phyloP scores from a whole-genome alignment of 2,113 vertebrate genomes.

The Archocentrus centrarchus region DNA sequence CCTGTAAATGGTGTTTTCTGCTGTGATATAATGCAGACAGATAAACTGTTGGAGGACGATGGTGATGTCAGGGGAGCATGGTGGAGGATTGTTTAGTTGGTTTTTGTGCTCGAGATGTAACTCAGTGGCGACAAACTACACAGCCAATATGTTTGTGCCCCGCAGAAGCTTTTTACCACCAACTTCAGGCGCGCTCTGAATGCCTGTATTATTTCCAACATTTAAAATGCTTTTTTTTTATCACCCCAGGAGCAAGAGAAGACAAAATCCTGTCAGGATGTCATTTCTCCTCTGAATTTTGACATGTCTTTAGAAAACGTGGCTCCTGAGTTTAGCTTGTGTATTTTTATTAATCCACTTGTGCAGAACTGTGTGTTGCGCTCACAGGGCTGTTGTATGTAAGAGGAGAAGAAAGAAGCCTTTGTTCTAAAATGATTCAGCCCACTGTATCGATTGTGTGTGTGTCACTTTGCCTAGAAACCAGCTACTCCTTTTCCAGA shows the following conservation, averaged over 20 bases:
- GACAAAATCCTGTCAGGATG: not conserved
- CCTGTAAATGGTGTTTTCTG: not conserved
- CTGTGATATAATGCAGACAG: not conserved
- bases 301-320: not conserved
- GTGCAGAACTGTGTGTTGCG: constrained; percentile 9
- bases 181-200: not conserved
- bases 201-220: not conserved
- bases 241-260: not conserved
- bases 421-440: constrained; percentile 43
- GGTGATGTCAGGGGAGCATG: not conserved
- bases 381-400: constrained; percentile 21
- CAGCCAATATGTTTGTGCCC: not conserved
- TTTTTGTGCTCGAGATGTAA: constrained; percentile 1
- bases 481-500: constrained; percentile 1
- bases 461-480: constrained; percentile 32
- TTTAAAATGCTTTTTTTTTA: constrained; percentile 2
- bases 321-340: not conserved
- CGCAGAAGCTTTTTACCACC: not conserved
- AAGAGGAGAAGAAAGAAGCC: constrained; percentile 31
- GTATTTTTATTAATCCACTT: constrained; percentile 8
- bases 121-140: not conserved
- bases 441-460: constrained; percentile 40
- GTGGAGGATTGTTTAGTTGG: not conserved
- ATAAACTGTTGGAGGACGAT: not conserved
- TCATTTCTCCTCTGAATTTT: not conserved